A percentile compares a stretch with the other conserved stretches of the same genome.
Conservation (phyloP, 2,797 vertebrate genomes). For the Scarus forsteni region DNA sequence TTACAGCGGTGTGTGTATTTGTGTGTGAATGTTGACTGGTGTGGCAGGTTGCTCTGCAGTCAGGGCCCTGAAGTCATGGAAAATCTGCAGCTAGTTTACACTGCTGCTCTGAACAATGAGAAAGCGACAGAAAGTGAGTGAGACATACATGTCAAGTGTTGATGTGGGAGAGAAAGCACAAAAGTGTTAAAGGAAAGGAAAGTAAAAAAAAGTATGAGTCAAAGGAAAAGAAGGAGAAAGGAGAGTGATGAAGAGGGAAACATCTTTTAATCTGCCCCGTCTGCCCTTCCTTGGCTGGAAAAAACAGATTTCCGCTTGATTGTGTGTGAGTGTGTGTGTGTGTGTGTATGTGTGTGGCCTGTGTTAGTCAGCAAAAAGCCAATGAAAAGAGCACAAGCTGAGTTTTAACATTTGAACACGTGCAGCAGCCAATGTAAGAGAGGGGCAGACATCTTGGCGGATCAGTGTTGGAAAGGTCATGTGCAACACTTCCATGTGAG, state of each 20-base stretch:
- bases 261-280: conserved; percentile 57
- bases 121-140: conserved; percentile 64
- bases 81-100: conserved; percentile 86
- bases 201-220: conserved; percentile 30
- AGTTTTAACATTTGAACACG: conserved; percentile 46
- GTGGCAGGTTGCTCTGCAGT: conserved; percentile 59
- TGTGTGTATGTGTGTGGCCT: conserved; percentile 20
- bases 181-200: conserved; percentile 15
- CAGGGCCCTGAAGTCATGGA: conserved; percentile 85
- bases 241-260: conserved; percentile 57
- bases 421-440: conserved; percentile 11
- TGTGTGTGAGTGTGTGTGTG: conserved; percentile 17
- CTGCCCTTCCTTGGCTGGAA: conserved; percentile 65
- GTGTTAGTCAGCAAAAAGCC: conserved; percentile 56
- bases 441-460: conserved; percentile 20
- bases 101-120: conserved; percentile 84
- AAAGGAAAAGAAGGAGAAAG: conserved; percentile 52
- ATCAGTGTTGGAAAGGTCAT: conserved; percentile 31
- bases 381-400: conserved; percentile 30
- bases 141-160: conserved; percentile 24
- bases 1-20: conserved; percentile 29
- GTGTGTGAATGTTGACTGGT: conserved; percentile 34
- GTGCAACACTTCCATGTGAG: conserved; percentile 2
- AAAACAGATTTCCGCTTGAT: conserved; percentile 47
- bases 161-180: conserved; percentile 14